Percentiles rank a stretch among this genome's conserved stretches.
Conservation (phyloP, 2,797 vertebrate genomes). For the Eulemur rubriventer region DNA sequence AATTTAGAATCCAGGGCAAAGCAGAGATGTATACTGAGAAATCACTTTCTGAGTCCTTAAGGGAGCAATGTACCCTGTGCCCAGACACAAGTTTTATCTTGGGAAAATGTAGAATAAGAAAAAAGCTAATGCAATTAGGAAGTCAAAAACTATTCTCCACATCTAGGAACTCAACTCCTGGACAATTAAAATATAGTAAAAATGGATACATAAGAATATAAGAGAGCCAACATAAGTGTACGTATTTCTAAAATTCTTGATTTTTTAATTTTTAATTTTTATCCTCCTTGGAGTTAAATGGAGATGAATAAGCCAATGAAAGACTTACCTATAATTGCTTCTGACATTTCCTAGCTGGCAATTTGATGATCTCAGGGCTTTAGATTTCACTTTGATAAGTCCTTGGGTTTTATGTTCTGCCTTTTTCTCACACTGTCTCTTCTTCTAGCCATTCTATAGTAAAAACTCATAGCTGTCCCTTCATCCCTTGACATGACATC, state of each 20-base stretch:
- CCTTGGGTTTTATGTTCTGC: background rate
- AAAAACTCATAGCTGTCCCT: background rate
- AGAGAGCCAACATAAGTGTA: background rate
- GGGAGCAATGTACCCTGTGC: background rate
- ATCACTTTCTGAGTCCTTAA: background rate
- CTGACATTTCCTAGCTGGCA: background rate
- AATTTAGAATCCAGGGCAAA: background rate
- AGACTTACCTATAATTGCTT: background rate
- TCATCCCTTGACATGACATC: background rate
- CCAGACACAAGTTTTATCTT: background rate
- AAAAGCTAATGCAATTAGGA: background rate
- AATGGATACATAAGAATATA: background rate
- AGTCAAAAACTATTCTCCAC: background rate
- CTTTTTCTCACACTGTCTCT: background rate
- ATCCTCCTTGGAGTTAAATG: background rate
- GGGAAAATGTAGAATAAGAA: background rate
- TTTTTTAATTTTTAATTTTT: background rate
- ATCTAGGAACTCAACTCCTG: background rate
- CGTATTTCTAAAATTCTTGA: background rate
- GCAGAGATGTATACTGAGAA: background rate
- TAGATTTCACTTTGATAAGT: background rate
- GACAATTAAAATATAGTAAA: background rate
- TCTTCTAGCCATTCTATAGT: background rate
- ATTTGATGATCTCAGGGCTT: background rate
- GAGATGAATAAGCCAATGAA: background rate